Base-by-base conservation (phyloP, 1,140 invertebrate species). In the Drosophila kanapiae region DNA sequence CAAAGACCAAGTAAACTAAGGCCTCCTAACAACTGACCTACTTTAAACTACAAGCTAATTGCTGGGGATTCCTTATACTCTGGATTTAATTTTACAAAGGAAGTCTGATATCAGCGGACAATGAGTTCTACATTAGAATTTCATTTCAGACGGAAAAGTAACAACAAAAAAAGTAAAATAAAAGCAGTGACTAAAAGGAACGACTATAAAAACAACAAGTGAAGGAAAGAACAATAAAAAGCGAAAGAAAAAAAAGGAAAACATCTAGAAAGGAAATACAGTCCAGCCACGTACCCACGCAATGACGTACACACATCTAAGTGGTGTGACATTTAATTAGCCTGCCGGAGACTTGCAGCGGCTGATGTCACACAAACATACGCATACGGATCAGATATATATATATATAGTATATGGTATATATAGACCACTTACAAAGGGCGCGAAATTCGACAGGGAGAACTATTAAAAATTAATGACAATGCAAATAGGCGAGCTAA, bases 381-480 rank as follows among this genome's bases (percentile, higher is more conserved):
- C 14, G 23, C 7, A 43, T 43, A 62, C 29, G 42, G 35, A 35
- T 29, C 49, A 27, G 3, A 38, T 18, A 49, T 29, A 29, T 27
- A 37, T 38, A 74, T 38, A 33, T 33, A 38, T 23, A 23, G 1
- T 7, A 60, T 7, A 18, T 9, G 49, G 58, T 6, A 56, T 35
- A 62, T 23, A 64, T 38, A 54, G 18, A 63, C 11, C 33, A 61
- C n/a, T 29, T 29, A 62, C 58, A 67, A 67, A 54, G 70, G 48
- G 75, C 65, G 49, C 38, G 67, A 61, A 79, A 49, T 79, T 72
- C 60, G 47, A 67, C 65, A 80, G 61, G 74, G 62, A 77, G 54
- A 80, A 84, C 84, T 88, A 88, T 84, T 83, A 88, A 87, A 80
- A 67, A 72, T 87, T 87, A 87, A 87, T 87, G 80, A 61, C 84